Conservation (phyloP, 2,113 vertebrate genomes). For the Plecturocebus donacophilus region DNA sequence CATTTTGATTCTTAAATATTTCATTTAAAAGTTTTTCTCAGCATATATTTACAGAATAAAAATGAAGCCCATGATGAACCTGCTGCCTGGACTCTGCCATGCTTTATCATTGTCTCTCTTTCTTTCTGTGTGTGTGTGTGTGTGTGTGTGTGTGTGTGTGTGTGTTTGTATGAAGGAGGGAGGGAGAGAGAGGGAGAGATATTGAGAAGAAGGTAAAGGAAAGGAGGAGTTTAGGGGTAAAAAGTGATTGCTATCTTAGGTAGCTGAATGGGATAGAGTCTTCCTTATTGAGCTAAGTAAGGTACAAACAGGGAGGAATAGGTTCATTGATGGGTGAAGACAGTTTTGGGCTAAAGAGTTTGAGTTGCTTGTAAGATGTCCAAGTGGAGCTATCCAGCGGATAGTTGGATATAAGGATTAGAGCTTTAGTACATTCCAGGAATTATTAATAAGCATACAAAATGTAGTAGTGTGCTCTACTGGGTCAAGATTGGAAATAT, state of each 20-base stretch:
- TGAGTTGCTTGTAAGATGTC: not conserved
- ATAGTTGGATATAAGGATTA: not conserved
- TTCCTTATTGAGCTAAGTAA: not conserved
- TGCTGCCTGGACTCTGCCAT: not conserved
- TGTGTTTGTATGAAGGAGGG: not conserved
- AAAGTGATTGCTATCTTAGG: not conserved
- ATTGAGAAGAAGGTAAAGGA: not conserved
- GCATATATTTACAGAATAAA: not conserved
- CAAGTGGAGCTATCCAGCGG: not conserved
- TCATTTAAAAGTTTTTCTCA: not conserved
- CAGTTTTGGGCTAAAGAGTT: not conserved
- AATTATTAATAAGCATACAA: not conserved
- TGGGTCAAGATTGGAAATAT: not conserved
- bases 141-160: not conserved
- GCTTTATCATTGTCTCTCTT: not conserved
- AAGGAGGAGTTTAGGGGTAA: not conserved
- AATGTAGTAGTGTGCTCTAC: not conserved
- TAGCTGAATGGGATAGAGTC: not conserved
- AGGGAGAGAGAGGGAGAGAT: not conserved
- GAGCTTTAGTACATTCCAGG: not conserved
- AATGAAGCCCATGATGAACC: not conserved
- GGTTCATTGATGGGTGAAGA: not conserved
- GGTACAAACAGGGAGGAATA: not conserved
- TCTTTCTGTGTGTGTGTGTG: not conserved
- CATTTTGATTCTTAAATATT: not conserved